These are phyloP conservation scores for Drosophila watanabei DNA, from an alignment of 1,140 invertebrate species.

Conservation along the genomic window DNA sequence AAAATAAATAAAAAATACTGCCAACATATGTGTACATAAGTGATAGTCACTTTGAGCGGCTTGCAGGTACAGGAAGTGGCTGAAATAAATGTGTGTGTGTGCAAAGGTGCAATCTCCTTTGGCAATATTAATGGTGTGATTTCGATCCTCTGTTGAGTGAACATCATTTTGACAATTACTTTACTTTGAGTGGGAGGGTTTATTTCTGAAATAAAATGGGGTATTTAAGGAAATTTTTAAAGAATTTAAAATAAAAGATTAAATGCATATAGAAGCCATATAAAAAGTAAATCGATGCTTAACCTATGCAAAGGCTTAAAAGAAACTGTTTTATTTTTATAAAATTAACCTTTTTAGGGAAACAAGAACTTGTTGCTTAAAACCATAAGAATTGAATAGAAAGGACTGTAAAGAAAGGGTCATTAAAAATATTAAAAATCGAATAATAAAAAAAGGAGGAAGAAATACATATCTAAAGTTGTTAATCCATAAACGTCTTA, in stretches of 20 bases:
- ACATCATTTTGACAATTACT: constrained; percentile 1
- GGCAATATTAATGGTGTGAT: constrained; percentile 23
- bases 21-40: constrained; percentile 5
- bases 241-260: neutral
- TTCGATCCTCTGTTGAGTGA: constrained; percentile 5
- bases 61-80: neutral
- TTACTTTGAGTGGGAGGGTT: neutral
- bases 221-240: neutral
- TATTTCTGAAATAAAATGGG: neutral
- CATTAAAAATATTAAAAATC: no score
- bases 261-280: neutral
- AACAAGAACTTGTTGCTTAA: no score
- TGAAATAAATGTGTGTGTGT: neutral
- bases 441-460: no score
- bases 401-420: no score
- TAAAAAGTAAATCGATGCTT: no score
- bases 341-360: no score
- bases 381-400: no score
- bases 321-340: no score
- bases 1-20: constrained; percentile 15
- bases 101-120: constrained; percentile 18
- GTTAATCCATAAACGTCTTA: no score
- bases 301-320: no score
- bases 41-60: constrained; percentile 29
- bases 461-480: no score